Conservation (phyloP, 1,140 invertebrate species). For the Panagrolaimus sp. region DNA sequence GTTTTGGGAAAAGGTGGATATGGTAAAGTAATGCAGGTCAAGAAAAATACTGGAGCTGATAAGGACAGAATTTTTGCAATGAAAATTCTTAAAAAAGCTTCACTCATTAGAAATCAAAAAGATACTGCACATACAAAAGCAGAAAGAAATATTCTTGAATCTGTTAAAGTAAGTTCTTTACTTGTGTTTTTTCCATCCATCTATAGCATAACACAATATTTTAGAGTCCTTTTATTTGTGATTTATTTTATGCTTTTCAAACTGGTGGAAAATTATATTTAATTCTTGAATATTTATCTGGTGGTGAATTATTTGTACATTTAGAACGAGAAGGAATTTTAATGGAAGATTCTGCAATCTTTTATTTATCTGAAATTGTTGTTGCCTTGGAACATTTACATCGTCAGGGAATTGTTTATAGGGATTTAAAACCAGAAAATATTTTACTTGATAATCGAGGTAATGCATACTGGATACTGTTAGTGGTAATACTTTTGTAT, state of each 20-base stretch:
- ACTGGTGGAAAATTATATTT: constrained; percentile 91
- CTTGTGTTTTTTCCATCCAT: constrained; percentile 14
- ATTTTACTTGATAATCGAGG: constrained; percentile 79
- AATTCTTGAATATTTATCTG: constrained; percentile 92
- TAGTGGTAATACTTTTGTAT: not conserved
- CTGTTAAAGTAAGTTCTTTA: constrained; percentile 96
- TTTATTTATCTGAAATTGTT: constrained; percentile 94
- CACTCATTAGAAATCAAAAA: constrained; percentile 93
- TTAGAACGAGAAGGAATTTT: constrained; percentile 94
- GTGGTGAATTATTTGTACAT: constrained; percentile 94
- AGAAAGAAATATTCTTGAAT: constrained; percentile 93
- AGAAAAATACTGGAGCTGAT: constrained; percentile 82
- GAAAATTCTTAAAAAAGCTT: constrained; percentile 96
- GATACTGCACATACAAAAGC: constrained; percentile 97
- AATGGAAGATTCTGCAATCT: constrained; percentile 89
- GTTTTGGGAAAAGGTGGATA: constrained; percentile 96
- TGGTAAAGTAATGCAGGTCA: constrained; percentile 84
- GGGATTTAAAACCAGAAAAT: constrained; percentile 96
- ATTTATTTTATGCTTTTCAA: constrained; percentile 93
- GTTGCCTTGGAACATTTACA: constrained; percentile 93
- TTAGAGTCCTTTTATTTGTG: constrained; percentile 8
- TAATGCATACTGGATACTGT: constrained; percentile 29
- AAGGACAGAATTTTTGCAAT: constrained; percentile 90
- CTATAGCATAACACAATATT: not conserved
- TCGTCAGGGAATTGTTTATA: constrained; percentile 76